These are phyloP conservation scores for Trimorus sp. DNA, from an alignment of 2,888 invertebrate genomes.

Conservation along the genomic window DNA sequence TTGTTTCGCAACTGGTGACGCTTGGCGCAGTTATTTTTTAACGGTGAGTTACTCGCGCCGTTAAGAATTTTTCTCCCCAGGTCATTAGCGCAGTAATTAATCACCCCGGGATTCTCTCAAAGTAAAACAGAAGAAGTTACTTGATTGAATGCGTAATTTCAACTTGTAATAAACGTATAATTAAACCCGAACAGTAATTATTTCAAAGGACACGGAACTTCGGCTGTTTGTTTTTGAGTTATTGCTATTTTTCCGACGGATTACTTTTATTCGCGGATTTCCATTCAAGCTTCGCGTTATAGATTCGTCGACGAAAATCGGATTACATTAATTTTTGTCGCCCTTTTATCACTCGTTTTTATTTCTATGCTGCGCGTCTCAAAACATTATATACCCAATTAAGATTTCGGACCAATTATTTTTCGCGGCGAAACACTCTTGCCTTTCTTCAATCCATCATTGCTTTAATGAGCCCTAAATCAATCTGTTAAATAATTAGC, in stretches of 20 bases:
- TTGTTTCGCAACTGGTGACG: conserved; percentile 61
- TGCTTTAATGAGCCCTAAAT: too few relatives aligned
- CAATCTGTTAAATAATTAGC: too few relatives aligned
- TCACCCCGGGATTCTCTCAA: conserved; percentile 32
- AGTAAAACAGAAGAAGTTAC: conserved; percentile 52
- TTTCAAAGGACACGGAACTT: conserved; percentile 31
- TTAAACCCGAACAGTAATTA: conserved; percentile 45
- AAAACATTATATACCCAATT: too few relatives aligned
- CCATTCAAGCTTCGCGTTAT: too few relatives aligned
- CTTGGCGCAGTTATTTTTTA: conserved; percentile 63
- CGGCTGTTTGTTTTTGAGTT: conserved; percentile 4
- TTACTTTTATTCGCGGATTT: not conserved
- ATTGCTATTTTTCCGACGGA: conserved; percentile 23
- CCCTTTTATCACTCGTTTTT: too few relatives aligned
- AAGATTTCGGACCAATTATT: too few relatives aligned
- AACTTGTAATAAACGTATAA: conserved; percentile 52
- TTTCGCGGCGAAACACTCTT: too few relatives aligned
- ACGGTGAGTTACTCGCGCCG: conserved; percentile 59
- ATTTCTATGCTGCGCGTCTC: too few relatives aligned
- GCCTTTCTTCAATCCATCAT: too few relatives aligned
- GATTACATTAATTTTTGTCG: too few relatives aligned
- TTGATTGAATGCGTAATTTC: conserved; percentile 53
- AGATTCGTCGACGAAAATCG: too few relatives aligned
- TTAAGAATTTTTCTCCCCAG: conserved; percentile 51
- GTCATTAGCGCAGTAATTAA: conserved; percentile 57